phyloP scores from a whole-genome alignment of 1,140 invertebrate species.

The Lasioglossum baleicum region DNA sequence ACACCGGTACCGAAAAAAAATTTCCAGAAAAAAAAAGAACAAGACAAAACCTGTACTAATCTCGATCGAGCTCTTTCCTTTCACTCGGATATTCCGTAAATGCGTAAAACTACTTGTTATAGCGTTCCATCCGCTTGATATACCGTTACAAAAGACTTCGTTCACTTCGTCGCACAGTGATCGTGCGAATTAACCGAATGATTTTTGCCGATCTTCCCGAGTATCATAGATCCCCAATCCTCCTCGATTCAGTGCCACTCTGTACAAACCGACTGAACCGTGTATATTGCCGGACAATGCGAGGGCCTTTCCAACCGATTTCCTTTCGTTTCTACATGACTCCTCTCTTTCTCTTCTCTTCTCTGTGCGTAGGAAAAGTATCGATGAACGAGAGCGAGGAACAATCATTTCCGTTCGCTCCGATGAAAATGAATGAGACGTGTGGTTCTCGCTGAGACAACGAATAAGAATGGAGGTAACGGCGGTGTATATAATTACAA shows the following conservation, averaged over 20 bases:
- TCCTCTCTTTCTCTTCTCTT: neutral
- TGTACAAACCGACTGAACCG: neutral
- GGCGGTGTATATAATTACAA: conserved; percentile 48
- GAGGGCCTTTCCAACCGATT: conserved; percentile 6
- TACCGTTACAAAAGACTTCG: no score
- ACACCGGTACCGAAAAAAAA: no score
- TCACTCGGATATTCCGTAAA: no score
- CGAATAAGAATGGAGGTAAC: conserved; percentile 35
- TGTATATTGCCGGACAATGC: no score
- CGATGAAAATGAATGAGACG: neutral
- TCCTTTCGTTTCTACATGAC: no score
- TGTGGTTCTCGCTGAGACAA: conserved; percentile 2
- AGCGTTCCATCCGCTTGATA: no score
- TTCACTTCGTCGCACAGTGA: no score
- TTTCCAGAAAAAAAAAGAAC: no score
- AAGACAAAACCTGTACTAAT: no score
- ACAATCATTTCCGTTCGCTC: neutral
- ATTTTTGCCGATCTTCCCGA: neutral
- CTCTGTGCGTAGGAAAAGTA: conserved; percentile 34
- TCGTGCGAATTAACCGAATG: no score
- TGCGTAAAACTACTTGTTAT: no score
- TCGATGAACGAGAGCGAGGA: conserved; percentile 9
- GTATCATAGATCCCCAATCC: neutral
- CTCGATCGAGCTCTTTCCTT: no score
- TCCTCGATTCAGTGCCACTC: neutral